A percentile compares a stretch with the other conserved stretches of the same genome.
Evolutionary conservation across 2,113 vertebrate species (phyloP).

Genomic region (Mandrillus leucophaeus): DNA sequence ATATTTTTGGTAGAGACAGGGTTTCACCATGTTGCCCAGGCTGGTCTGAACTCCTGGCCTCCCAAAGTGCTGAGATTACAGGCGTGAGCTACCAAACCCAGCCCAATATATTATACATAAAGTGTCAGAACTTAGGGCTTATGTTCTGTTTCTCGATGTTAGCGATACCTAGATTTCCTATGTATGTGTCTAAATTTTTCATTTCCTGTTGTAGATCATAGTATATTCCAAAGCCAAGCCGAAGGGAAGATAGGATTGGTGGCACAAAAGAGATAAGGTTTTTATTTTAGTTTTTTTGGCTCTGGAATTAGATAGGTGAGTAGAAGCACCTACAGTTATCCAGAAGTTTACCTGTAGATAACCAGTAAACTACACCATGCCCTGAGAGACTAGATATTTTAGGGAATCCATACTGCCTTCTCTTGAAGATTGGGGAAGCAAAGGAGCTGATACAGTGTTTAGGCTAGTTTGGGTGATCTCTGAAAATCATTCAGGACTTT

Average conservation of each 20-base stretch:
- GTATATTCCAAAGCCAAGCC: slow-evolving; percentile 14
- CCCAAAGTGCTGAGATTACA: no score
- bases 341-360: background rate
- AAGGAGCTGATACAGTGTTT: background rate
- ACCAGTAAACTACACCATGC: background rate
- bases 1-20: no score
- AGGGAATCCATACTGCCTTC: background rate
- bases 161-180: background rate
- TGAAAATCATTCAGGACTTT: background rate
- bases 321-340: background rate
- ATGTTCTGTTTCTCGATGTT: background rate
- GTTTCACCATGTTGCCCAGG: no score
- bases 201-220: background rate
- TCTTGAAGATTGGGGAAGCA: background rate
- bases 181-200: background rate
- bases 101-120: background rate
- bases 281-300: slow-evolving; percentile 42
- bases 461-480: background rate
- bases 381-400: background rate
- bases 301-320: background rate
- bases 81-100: no score
- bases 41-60: no score
- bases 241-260: background rate
- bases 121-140: background rate
- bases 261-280: background rate